phyloP scores from a whole-genome alignment of 2,888 invertebrate genomes.

The Thalpophila matura region DNA sequence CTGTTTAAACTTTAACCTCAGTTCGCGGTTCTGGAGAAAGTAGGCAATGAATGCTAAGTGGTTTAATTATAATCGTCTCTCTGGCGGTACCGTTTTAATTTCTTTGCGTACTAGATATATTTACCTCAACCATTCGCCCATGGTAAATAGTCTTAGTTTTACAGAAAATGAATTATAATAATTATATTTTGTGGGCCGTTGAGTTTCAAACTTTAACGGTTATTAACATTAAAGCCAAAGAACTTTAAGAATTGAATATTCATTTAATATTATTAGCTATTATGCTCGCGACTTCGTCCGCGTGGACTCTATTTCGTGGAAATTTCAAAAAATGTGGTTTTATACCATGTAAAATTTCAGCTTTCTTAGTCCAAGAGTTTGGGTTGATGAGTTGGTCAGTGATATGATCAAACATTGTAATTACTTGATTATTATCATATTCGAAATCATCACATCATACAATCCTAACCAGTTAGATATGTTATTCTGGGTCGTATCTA shows the following conservation, averaged over 20 bases:
- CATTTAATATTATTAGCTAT: no score
- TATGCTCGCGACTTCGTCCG: no score
- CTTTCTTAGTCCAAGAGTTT: no score
- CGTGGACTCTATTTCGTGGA: no score
- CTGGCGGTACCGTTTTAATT: slow-evolving; percentile 21
- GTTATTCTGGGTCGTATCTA: background rate
- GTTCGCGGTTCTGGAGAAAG: background rate
- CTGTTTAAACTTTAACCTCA: background rate
- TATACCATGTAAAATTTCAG: no score
- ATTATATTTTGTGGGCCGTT: background rate
- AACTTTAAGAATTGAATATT: no score
- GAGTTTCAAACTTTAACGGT: background rate
- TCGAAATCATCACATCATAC: no score
- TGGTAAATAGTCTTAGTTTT: slow-evolving; percentile 1
- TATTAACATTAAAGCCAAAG: background rate
- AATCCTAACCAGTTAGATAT: background rate
- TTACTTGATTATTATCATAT: no score
- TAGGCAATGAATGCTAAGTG: slow-evolving; percentile 29
- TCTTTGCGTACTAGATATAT: slow-evolving; percentile 8
- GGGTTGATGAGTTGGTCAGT: no score
- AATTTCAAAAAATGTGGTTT: no score
- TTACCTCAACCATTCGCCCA: slow-evolving; percentile 14
- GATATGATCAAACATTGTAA: no score
- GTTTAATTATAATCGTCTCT: slow-evolving; percentile 9
- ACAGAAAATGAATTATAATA: background rate